Base-by-base conservation (phyloP, 2,888 invertebrate genomes). In the Hyppa rectilinea region DNA sequence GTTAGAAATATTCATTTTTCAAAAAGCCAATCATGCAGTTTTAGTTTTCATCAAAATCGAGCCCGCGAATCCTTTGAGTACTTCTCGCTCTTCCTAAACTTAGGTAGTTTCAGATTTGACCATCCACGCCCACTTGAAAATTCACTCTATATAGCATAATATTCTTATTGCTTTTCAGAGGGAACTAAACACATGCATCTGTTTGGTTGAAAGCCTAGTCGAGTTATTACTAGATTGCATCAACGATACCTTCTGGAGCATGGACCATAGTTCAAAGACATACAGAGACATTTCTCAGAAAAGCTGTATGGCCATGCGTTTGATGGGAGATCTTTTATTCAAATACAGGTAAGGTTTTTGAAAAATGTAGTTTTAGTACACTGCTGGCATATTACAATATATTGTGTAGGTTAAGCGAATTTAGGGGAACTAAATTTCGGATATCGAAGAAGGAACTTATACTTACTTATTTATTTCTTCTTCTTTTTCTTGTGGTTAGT, bases 241-340 rank as follows among this genome's bases (percentile, higher is more conserved):
- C 0, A 93, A 91, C 84, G 95, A 96, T 29, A 88, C 90, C 47
- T 96, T 97, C 75, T 97, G 97, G 97, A 89, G 92, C 47, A 74
- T 85, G 12, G 93, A 95, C 40, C 94, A 95, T 64, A 89, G 87
- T 49, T 92, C 93, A 56, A 94, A 95, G 85, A 93, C 92, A 2
- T 91, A 95, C 64, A 89, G 95, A 73, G 95, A 96, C 61, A 93
- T 96, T 69, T 91, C 96, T 23, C 96, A 96, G 74, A 96, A 96
- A 83, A 93, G 96, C 55, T 96, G 96, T 79, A 96, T 96, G 90
- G 90, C 95, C 12, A 95, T 97, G 89, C 92, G 96, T n/a, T 90
- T 96, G 78, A 88, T 97, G 74, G 97, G 97, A 20, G 97, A 97
- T 71, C 89, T 96, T 50, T 83, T 97, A 49, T 93, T 92, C 73